phyloP scores from a whole-genome alignment of 2,113 vertebrate genomes.

The Alouatta palliata region DNA sequence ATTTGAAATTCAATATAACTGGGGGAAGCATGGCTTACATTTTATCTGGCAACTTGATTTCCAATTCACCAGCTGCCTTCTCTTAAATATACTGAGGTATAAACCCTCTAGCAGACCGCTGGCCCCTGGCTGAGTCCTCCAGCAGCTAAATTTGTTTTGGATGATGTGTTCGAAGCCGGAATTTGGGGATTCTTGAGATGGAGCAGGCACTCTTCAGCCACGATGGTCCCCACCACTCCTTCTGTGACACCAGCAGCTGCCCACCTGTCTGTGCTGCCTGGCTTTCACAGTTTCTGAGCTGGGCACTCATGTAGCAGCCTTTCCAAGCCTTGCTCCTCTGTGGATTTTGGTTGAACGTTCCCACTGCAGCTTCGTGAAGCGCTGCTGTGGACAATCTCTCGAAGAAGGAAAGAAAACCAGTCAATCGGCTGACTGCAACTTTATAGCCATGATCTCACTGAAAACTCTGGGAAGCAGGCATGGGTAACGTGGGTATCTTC shows the following conservation, averaged over 20 bases:
- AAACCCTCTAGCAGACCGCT: not conserved
- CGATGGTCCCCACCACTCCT: fast-evolving
- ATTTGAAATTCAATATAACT: not conserved
- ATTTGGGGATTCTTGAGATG: not conserved
- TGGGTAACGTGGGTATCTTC: not conserved
- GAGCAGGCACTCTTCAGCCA: not conserved
- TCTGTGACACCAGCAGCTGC: fast-evolving
- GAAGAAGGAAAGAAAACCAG: not conserved
- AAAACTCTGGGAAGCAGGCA: fast-evolving
- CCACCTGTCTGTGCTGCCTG: fast-evolving
- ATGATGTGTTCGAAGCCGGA: not conserved
- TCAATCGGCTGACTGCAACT: not conserved
- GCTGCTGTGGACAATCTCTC: not conserved
- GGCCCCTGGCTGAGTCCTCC: not conserved
- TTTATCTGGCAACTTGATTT: not conserved
- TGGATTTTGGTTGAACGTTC: not conserved
- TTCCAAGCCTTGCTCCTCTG: not conserved
- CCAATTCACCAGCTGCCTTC: not conserved
- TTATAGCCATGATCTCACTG: fast-evolving
- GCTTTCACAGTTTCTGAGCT: fast-evolving
- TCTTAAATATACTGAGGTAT: not conserved
- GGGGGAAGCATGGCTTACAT: not conserved
- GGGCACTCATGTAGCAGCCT: fast-evolving
- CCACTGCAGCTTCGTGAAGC: fast-evolving
- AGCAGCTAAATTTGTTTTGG: not conserved